phyloP scores from a whole-genome alignment of 1,140 invertebrate species.

The Subanguina moxae region DNA sequence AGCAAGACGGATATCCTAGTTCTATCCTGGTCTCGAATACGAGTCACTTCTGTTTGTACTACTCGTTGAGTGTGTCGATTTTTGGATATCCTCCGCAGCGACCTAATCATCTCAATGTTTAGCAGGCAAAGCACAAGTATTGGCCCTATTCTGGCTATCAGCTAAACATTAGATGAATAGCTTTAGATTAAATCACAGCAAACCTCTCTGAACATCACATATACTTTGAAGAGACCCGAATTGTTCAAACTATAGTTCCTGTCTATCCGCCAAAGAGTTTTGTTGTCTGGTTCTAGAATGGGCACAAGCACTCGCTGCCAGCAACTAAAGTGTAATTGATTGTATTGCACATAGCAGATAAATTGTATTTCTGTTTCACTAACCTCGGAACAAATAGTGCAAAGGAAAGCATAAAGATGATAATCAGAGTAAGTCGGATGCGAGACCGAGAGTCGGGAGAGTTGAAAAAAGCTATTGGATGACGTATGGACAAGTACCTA shows the following conservation, averaged over 20 bases:
- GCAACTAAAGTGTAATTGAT: neutral
- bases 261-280: constrained; percentile 23
- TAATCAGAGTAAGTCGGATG: constrained; percentile 31
- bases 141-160: constrained; percentile 49
- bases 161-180: constrained; percentile 29
- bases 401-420: constrained; percentile 40
- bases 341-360: neutral
- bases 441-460: constrained; percentile 32
- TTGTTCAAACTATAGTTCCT: constrained; percentile 17
- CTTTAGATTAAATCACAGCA: neutral
- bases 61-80: constrained; percentile 21
- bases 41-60: constrained; percentile 10
- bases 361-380: constrained; percentile 26
- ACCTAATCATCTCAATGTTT: constrained; percentile 47
- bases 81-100: constrained; percentile 37
- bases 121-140: constrained; percentile 48
- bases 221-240: constrained; percentile 36
- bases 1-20: constrained; percentile 44
- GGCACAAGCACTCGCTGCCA: constrained; percentile 22
- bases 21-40: constrained; percentile 38
- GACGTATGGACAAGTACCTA: constrained; percentile 45
- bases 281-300: constrained; percentile 6
- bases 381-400: constrained; percentile 47
- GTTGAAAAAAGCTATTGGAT: constrained; percentile 48
- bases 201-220: constrained; percentile 44